Conservation (phyloP, 1,140 invertebrate genomes). For the Saccostrea glomerata region DNA sequence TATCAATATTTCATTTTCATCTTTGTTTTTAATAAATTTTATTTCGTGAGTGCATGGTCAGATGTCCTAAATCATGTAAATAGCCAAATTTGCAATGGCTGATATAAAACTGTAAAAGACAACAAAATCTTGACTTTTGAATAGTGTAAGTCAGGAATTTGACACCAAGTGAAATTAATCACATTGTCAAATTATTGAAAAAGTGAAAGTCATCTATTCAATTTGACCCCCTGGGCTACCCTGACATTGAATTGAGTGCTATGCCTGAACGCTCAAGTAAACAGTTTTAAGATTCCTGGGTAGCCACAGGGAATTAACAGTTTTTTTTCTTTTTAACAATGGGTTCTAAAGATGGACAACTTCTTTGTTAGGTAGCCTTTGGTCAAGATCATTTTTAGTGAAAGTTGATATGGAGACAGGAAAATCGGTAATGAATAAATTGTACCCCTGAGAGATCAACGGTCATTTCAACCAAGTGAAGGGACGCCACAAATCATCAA, state of each 20-base stretch:
- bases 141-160: background rate
- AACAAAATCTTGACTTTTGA: background rate
- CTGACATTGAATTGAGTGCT: slow-evolving; percentile 10
- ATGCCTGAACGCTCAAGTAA: background rate
- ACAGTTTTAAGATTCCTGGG: background rate
- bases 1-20: too few relatives aligned
- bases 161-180: slow-evolving; percentile 31
- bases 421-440: background rate
- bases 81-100: too few relatives aligned
- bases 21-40: too few relatives aligned
- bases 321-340: background rate
- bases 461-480: background rate
- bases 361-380: slow-evolving; percentile 21
- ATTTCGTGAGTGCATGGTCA: too few relatives aligned
- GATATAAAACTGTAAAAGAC: background rate
- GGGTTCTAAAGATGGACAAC: slow-evolving; percentile 8
- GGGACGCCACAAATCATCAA: too few relatives aligned
- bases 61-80: too few relatives aligned
- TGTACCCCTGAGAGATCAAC: background rate
- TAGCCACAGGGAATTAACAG: slow-evolving; percentile 24
- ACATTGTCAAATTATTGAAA: slow-evolving; percentile 11
- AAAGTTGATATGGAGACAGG: background rate
- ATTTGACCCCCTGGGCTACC: slow-evolving; percentile 32
- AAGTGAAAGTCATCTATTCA: slow-evolving; percentile 27
- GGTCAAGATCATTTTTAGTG: slow-evolving; percentile 1